Evolutionary conservation across 2,113 vertebrate species (phyloP).

Genomic region (Phrynosoma platyrhinos): DNA sequence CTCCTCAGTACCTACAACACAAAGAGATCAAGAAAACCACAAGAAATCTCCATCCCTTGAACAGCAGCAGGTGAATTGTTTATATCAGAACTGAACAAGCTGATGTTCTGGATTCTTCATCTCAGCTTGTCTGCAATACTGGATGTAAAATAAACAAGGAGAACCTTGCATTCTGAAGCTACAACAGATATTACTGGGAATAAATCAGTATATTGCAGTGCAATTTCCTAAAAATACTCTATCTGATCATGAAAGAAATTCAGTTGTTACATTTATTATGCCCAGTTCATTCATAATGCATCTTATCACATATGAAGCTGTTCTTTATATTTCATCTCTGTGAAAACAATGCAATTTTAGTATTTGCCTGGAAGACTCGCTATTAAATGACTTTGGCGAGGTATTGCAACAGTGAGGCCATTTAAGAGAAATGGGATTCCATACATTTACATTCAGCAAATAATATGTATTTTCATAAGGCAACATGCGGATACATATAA

Average conservation of each 20-base stretch:
- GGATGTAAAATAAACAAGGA: constrained; percentile 14
- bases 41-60: not conserved
- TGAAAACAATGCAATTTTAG: not conserved
- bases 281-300: not conserved
- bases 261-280: not conserved
- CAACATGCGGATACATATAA: not conserved
- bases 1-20: not conserved
- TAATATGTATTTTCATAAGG: not conserved
- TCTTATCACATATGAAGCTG: not conserved
- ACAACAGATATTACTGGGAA: not conserved
- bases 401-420: not conserved
- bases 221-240: constrained; percentile 41
- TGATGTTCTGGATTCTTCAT: not conserved
- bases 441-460: not conserved
- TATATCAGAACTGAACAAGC: not conserved
- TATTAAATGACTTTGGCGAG: not conserved
- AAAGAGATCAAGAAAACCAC: not conserved
- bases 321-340: not conserved
- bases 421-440: not conserved
- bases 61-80: too few relatives aligned
- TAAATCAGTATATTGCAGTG: not conserved
- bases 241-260: constrained; percentile 4
- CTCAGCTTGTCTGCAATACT: not conserved
- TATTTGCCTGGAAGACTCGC: not conserved
- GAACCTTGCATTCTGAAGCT: constrained; percentile 30